Evolutionary conservation across 2,113 vertebrate genomes (phyloP).

Genomic region (Barnardius zonarius): DNA sequence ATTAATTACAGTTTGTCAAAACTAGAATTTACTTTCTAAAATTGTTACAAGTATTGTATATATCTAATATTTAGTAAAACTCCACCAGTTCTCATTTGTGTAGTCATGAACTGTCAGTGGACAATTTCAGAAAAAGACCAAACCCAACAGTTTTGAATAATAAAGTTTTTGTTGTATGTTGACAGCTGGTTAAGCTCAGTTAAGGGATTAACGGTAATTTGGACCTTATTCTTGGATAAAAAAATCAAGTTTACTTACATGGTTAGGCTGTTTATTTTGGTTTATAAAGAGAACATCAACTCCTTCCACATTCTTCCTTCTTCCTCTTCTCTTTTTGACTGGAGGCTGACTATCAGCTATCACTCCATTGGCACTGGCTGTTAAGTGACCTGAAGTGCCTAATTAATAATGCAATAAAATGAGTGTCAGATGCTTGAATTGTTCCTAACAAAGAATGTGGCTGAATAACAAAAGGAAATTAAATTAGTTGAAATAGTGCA

Average conservation of each 20-base stretch:
- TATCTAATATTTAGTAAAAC: background rate
- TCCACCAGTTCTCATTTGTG: background rate
- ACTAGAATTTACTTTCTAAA: background rate
- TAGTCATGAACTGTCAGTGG: background rate
- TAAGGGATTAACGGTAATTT: background rate
- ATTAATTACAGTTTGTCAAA: background rate
- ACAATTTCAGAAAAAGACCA: background rate
- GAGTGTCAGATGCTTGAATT: background rate
- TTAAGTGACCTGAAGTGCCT: constrained; percentile 81
- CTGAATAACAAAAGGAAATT: background rate
- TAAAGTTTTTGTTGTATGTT: background rate
- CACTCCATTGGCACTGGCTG: constrained; percentile 83
- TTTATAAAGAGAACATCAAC: constrained; percentile 92
- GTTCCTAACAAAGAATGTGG: background rate
- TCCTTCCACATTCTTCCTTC: constrained; percentile 96
- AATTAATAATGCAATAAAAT: constrained; percentile 34
- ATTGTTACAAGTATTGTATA: background rate
- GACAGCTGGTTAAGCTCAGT: background rate
- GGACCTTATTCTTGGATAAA: background rate
- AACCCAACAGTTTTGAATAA: background rate
- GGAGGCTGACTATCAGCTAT: constrained; percentile 84
- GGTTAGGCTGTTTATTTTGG: constrained; percentile 81
- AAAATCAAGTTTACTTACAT: constrained; percentile 75
- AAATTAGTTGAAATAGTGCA: background rate
- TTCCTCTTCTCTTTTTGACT: constrained; percentile 89